Evolutionary conservation across 2,113 vertebrate genomes (phyloP).

Genomic region (Toxotes jaculatrix): DNA sequence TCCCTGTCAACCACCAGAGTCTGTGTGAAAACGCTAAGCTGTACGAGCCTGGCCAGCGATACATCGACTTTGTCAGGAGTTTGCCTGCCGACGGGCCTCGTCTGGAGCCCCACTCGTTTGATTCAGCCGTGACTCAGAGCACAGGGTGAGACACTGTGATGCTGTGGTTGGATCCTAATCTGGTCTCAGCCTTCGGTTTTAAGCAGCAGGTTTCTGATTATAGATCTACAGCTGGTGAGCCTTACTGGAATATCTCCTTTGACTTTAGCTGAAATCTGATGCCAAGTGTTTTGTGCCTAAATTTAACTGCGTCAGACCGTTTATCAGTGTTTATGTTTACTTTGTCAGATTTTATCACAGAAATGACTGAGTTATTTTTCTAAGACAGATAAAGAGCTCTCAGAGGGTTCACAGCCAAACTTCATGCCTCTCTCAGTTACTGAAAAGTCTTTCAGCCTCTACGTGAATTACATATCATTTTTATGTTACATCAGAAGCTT

Average conservation of each 20-base stretch:
- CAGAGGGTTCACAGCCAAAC: neutral
- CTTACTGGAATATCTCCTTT: neutral
- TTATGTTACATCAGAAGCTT: neutral
- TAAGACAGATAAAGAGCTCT: neutral
- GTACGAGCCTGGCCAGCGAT: constrained; percentile 95
- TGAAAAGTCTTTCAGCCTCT: neutral
- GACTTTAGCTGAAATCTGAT: neutral
- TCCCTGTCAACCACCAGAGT: constrained; percentile 91
- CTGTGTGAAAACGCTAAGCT: constrained; percentile 94
- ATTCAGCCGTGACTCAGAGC: constrained; percentile 80
- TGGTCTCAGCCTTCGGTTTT: neutral
- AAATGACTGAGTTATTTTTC: constrained; percentile 23
- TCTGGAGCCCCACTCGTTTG: constrained; percentile 84
- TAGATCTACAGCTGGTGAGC: neutral
- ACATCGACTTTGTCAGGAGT: constrained; percentile 91
- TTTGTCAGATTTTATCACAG: constrained; percentile 38
- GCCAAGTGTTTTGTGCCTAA: neutral
- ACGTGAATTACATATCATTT: neutral
- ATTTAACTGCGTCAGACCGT: neutral
- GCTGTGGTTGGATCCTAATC: neutral
- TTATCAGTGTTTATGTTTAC: constrained; percentile 34
- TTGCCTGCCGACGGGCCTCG: constrained; percentile 85
- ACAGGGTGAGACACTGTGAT: constrained; percentile 85
- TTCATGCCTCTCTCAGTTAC: neutral
- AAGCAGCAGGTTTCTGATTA: neutral